Percentiles rank a stretch among this genome's conserved stretches.
phyloP scores from a whole-genome alignment of 1,140 invertebrate species.

The Lordiphosa clarofinis region DNA sequence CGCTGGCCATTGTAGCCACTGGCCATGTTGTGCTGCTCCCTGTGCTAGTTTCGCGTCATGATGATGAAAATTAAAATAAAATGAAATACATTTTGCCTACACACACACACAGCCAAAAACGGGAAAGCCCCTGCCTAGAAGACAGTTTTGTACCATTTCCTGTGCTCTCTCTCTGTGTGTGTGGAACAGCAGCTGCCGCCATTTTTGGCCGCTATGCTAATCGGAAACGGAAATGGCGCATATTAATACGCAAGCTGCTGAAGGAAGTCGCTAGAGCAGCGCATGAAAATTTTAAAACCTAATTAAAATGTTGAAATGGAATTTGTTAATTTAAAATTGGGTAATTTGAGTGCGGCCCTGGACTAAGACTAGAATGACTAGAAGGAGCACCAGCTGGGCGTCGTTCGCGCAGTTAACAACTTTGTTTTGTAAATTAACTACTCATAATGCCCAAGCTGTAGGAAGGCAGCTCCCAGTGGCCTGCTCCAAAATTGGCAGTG shows the following conservation, averaged over 20 bases:
- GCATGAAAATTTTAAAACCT: slow-evolving; percentile 77
- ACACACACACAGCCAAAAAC: slow-evolving; percentile 15
- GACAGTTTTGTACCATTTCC: slow-evolving; percentile 70
- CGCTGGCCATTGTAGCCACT: slow-evolving; percentile 30
- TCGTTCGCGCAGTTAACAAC: slow-evolving; percentile 58
- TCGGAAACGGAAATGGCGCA: slow-evolving; percentile 76
- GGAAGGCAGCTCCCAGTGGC: slow-evolving; percentile 12
- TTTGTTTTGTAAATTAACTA: slow-evolving; percentile 75
- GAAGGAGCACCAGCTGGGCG: slow-evolving; percentile 36
- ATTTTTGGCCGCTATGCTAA: slow-evolving; percentile 68
- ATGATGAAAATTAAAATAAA: slow-evolving; percentile 78
- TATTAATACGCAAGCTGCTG: slow-evolving; percentile 76
- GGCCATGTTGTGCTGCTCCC: slow-evolving; percentile 19
- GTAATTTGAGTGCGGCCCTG: slow-evolving; percentile 59
- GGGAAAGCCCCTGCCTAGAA: slow-evolving; percentile 37
- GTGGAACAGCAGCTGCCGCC: slow-evolving; percentile 48
- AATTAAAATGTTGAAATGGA: slow-evolving; percentile 78
- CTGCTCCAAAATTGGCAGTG: slow-evolving; percentile 43
- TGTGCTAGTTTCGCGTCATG: slow-evolving; percentile 71
- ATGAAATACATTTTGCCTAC: slow-evolving; percentile 71
- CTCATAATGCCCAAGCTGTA: slow-evolving; percentile 58
- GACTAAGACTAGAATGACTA: slow-evolving; percentile 28
- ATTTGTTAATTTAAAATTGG: slow-evolving; percentile 78
- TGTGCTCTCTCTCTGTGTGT: slow-evolving; percentile 27
- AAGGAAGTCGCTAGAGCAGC: slow-evolving; percentile 56